Evolutionary conservation across 1,140 invertebrate genomes (phyloP).

Genomic region (Neuroterus valhalla): DNA sequence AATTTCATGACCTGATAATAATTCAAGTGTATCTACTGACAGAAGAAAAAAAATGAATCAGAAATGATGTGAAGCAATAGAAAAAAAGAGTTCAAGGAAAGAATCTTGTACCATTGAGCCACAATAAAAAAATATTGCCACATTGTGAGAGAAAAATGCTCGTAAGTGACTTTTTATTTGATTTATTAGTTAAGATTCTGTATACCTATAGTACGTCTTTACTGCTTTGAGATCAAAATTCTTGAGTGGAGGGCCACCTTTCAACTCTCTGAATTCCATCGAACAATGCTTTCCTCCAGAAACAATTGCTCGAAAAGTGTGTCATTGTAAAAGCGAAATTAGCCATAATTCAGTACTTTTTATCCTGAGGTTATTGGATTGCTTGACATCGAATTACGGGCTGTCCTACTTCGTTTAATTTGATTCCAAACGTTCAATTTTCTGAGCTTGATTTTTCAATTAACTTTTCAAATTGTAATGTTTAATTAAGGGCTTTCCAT

Average conservation of each 20-base stretch:
- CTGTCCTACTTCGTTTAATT: neutral
- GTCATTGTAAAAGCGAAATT: neutral
- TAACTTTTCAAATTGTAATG: too few species aligned
- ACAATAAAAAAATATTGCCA: neutral
- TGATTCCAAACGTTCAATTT: too few species aligned
- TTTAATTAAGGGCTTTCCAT: too few species aligned
- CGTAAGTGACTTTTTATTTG: neutral
- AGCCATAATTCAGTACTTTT: neutral
- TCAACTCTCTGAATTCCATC: too few species aligned
- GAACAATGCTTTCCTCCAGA: neutral
- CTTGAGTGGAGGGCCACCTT: neutral
- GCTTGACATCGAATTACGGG: neutral
- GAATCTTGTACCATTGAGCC: too few species aligned
- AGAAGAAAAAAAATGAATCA: too few species aligned
- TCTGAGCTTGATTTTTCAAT: too few species aligned
- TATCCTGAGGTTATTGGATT: neutral
- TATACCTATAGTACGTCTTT: slow-evolving; percentile 22
- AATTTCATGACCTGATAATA: too few species aligned
- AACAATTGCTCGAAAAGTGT: slow-evolving; percentile 10
- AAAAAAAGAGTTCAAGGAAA: too few species aligned
- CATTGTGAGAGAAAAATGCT: neutral
- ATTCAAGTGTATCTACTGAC: too few species aligned
- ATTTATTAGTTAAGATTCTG: slow-evolving; percentile 5
- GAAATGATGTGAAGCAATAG: too few species aligned
- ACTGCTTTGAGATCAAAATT: neutral